Base-by-base conservation (phyloP, 2,888 invertebrate species). In the Idaea dimidiata region DNA sequence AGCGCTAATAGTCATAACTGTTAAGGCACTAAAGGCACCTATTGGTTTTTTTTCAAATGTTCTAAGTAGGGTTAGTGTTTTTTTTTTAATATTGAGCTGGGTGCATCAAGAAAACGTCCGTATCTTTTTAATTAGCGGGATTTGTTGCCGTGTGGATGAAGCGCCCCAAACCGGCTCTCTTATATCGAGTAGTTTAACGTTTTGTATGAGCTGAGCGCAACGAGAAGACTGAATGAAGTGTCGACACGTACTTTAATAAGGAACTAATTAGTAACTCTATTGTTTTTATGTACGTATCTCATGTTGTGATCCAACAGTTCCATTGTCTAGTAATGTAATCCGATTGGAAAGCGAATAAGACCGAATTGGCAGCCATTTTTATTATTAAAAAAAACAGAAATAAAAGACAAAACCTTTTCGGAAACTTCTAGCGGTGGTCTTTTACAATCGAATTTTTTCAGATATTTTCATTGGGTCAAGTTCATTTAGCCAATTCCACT, bases 151-250 rank as follows among this genome's bases (percentile, higher is more conserved):
- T 32, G n/a, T 32, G 31, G 33, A 56, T 17, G 31, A 14, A 54
- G 56, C 56, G 16, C 16, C 16, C 7, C 54, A 54, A 10, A 8
- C 56, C 56, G 56, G 17, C 56, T 18, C 1, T 16, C 24, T 24
- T 24, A 24, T 31, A 16, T 58, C 31, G 31, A 33, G 8, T 59
- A 56, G 58, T 68, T 67, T 69, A 70, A 74, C 69, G 75, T 77
- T 77, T 70, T 68, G 80, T 72, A 80, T 76, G 83, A 82, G 84
- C 84, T 78, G 87, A 78, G 84, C 81, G 85, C 71, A 85, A 87
- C 86, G 83, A 87, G 85, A 87, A 87, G 87, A 87, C 87, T 87
- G 87, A 87, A 82, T 83, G 86, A 82, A 79, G 72, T 81, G 78
- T 82, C 74, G 78, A 76, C 79, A 74, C 71, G 76, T 77, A 73